Conservation (phyloP, 2,797 vertebrate genomes). For the Botia almorhae region DNA sequence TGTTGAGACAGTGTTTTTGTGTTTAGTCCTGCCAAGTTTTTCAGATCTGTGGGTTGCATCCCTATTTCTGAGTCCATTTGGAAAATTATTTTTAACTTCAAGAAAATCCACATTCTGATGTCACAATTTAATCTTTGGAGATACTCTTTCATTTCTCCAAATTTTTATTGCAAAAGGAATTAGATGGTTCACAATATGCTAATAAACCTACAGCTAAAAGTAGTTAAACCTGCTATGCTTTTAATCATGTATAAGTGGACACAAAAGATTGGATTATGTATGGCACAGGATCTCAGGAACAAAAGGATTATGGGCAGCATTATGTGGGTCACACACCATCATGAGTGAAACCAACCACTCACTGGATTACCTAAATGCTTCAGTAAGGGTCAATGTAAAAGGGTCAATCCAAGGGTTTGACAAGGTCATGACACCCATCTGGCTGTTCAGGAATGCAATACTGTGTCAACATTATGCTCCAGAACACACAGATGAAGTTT, state of each 20-base stretch:
- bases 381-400: constrained; percentile 42
- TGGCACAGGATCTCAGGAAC: constrained; percentile 73
- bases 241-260: constrained; percentile 55
- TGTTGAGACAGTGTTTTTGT: constrained; percentile 67
- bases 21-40: constrained; percentile 65
- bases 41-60: constrained; percentile 40
- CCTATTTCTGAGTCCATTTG: constrained; percentile 30
- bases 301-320: constrained; percentile 72
- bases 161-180: constrained; percentile 31
- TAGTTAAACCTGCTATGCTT: constrained; percentile 33
- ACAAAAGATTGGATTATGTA: constrained; percentile 70
- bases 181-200: constrained; percentile 21
- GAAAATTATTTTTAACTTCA: constrained; percentile 54
- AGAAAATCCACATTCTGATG: constrained; percentile 19
- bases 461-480: background rate
- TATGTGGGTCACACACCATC: constrained; percentile 74
- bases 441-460: background rate
- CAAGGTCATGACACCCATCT: constrained; percentile 36
- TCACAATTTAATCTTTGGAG: constrained; percentile 43
- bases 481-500: background rate
- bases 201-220: constrained; percentile 17
- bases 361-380: constrained; percentile 67
- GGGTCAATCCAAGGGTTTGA: constrained; percentile 1
- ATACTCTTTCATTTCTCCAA: constrained; percentile 44
- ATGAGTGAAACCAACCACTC: constrained; percentile 70